Conservation (phyloP, 2,888 invertebrate genomes). For the Hyposoter dolosus region DNA sequence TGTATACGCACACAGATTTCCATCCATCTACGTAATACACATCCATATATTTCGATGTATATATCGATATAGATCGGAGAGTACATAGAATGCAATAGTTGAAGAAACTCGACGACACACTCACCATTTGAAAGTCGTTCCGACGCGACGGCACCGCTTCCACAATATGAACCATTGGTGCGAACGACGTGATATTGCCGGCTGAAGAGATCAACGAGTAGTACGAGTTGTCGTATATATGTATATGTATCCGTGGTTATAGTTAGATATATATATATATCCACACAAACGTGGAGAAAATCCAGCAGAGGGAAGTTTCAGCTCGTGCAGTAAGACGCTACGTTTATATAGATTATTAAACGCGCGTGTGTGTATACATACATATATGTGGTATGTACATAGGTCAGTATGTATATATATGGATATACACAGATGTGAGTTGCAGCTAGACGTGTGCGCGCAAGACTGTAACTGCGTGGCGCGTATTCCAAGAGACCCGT, state of each 20-base stretch:
- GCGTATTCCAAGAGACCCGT: conserved; percentile 45
- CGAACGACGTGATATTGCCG: conserved; percentile 72
- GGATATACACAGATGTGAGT: background rate
- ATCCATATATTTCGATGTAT: background rate
- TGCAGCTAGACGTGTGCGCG: conserved; percentile 31
- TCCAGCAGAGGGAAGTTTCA: conserved; percentile 38
- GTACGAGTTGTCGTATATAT: conserved; percentile 29
- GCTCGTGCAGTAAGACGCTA: conserved; percentile 15
- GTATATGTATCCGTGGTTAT: conserved; percentile 12
- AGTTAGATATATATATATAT: background rate
- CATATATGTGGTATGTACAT: background rate
- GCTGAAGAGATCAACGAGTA: conserved; percentile 68
- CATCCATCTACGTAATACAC: background rate
- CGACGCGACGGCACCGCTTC: conserved; percentile 84
- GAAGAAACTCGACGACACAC: conserved; percentile 69
- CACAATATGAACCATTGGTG: conserved; percentile 84
- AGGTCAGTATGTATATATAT: background rate
- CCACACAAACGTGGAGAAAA: conserved; percentile 6
- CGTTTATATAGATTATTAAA: conserved; percentile 26
- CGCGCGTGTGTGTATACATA: conserved; percentile 16
- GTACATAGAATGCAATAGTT: conserved; percentile 44
- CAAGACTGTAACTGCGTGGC: conserved; percentile 41
- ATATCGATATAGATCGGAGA: background rate
- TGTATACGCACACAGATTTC: background rate
- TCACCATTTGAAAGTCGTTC: conserved; percentile 84